A percentile compares a stretch with the other conserved stretches of the same genome.
Conservation (phyloP, 2,113 vertebrate species). For the Petroica traversi region DNA sequence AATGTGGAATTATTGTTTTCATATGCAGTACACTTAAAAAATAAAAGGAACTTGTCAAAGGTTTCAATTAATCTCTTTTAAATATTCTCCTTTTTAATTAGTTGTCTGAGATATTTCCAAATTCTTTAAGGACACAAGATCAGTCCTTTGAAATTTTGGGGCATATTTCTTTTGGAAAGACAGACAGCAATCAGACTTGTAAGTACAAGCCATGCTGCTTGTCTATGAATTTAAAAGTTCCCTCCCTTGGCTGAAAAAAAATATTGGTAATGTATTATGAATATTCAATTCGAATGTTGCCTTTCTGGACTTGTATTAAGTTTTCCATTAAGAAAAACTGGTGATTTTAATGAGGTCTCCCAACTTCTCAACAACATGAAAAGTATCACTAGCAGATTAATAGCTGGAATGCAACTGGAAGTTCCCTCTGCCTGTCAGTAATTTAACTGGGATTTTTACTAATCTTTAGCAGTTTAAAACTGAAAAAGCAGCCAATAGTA, state of each 20-base stretch:
- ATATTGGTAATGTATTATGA: background rate
- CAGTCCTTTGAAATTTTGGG: background rate
- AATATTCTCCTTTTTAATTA: background rate
- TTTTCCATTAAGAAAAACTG: background rate
- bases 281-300: background rate
- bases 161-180: background rate
- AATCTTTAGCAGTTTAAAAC: conserved; percentile 23
- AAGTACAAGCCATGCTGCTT: background rate
- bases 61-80: background rate
- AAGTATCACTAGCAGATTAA: conserved; percentile 22
- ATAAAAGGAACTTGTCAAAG: background rate
- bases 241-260: background rate
- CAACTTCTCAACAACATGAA: background rate
- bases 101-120: background rate
- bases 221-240: background rate
- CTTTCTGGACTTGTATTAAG: background rate
- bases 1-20: background rate
- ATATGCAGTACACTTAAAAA: background rate
- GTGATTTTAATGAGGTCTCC: background rate
- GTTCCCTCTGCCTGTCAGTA: background rate
- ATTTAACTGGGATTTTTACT: conserved; percentile 31
- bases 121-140: background rate
- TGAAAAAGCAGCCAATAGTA: background rate
- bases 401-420: background rate
- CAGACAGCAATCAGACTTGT: background rate